Evolutionary conservation across 2,888 invertebrate genomes (phyloP).

Genomic region (Zaprionus bogoriensis): DNA sequence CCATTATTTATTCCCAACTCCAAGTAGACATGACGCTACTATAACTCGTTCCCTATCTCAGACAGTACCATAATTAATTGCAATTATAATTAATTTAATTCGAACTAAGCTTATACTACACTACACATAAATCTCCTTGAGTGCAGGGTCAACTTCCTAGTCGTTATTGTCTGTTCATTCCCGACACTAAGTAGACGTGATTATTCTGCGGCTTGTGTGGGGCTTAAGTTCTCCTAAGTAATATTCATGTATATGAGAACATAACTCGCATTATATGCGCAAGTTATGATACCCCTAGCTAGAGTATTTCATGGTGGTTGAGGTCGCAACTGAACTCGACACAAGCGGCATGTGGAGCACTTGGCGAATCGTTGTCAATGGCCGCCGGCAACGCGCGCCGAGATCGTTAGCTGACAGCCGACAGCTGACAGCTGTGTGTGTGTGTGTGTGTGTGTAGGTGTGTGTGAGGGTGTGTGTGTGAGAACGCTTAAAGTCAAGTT

Average conservation of each 20-base stretch:
- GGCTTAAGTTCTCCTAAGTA: background rate
- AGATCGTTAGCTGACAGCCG: slow-evolving; percentile 56
- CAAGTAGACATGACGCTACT: too few relatives aligned
- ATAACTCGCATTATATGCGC: slow-evolving; percentile 16
- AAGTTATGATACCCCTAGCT: slow-evolving; percentile 18
- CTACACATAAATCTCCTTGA: too few relatives aligned
- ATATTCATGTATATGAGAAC: slow-evolving; percentile 5
- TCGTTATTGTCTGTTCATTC: too few relatives aligned
- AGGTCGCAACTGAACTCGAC: too few relatives aligned
- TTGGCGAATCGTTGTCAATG: slow-evolving; percentile 39
- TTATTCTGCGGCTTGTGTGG: background rate
- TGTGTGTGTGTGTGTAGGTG: slow-evolving; percentile 1
- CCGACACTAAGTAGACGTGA: too few relatives aligned
- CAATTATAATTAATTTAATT: too few relatives aligned
- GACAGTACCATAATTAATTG: too few relatives aligned
- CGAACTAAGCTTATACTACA: too few relatives aligned
- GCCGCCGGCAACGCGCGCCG: slow-evolving; percentile 36
- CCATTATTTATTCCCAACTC: too few relatives aligned
- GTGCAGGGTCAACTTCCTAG: too few relatives aligned
- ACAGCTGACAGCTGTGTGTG: slow-evolving; percentile 11
- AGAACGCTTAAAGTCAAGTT: slow-evolving; percentile 66
- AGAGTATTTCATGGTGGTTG: too few relatives aligned
- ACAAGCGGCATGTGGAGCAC: slow-evolving; percentile 20
- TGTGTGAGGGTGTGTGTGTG: slow-evolving; percentile 24
- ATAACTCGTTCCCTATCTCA: too few relatives aligned